A percentile compares a stretch with the other conserved stretches of the same genome.
Conservation (phyloP, 2,888 invertebrate genomes). For the Lasius fuliginosus region DNA sequence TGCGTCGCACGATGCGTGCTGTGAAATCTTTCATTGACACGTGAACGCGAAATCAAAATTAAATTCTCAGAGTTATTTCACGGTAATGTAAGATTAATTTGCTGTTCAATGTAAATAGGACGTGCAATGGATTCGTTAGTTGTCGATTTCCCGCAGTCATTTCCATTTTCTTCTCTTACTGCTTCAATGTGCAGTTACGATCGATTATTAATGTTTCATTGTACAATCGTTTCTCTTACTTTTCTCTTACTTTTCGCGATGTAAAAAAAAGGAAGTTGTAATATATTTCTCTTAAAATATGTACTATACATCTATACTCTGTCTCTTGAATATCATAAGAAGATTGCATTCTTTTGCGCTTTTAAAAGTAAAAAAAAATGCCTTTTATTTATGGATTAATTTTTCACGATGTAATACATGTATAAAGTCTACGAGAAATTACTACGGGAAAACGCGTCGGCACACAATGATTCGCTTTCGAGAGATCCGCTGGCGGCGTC, state of each 20-base stretch:
- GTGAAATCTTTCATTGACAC: slow-evolving; percentile 16
- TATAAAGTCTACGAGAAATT: neutral
- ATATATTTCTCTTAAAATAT: neutral
- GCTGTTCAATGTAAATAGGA: neutral
- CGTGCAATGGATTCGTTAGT: neutral
- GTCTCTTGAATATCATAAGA: neutral
- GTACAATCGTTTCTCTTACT: neutral
- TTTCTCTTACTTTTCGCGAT: neutral
- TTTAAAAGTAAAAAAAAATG: neutral
- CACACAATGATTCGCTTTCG: neutral
- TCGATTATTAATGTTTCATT: neutral
- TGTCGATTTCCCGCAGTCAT: neutral
- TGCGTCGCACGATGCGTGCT: slow-evolving; percentile 1
- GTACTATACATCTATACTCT: too few relatives aligned
- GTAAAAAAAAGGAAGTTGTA: neutral
- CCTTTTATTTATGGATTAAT: neutral
- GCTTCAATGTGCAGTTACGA: neutral
- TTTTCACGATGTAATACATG: neutral
- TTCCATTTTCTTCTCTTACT: neutral
- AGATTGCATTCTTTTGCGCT: neutral
- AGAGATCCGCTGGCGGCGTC: neutral
- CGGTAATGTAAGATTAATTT: neutral
- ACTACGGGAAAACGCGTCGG: neutral
- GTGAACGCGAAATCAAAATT: slow-evolving; percentile 15
- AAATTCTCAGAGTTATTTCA: neutral